phyloP scores from a whole-genome alignment of 2,797 vertebrate genomes.

The Crenuchus spilurus region DNA sequence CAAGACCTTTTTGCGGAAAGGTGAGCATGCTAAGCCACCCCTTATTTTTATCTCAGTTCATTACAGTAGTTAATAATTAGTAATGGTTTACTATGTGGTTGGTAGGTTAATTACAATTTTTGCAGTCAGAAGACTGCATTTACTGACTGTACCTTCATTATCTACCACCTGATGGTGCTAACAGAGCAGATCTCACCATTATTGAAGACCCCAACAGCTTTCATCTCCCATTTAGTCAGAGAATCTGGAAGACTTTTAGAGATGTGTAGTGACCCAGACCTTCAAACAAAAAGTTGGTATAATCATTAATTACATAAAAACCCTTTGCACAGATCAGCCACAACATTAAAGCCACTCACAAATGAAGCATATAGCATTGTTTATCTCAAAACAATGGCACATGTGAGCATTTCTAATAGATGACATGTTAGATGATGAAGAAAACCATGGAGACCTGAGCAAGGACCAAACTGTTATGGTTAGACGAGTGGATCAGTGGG shows the following conservation, averaged over 20 bases:
- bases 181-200: conserved; percentile 72
- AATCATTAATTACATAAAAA: neutral
- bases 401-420: no score
- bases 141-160: neutral
- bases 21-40: no score
- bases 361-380: no score
- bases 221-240: conserved; percentile 91
- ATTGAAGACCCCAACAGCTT: conserved; percentile 85
- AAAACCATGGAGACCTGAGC: no score
- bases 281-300: conserved; percentile 34
- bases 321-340: no score
- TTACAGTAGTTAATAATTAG: neutral
- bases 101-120: neutral
- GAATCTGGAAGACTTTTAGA: conserved; percentile 83
- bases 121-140: neutral
- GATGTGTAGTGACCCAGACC: conserved; percentile 65
- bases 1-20: no score
- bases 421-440: no score
- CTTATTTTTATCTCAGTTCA: no score
- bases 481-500: no score
- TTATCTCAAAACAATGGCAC: no score
- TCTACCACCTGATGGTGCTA: conserved; percentile 10
- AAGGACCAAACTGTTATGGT: no score
- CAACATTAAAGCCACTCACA: no score
- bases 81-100: neutral